phyloP scores from a whole-genome alignment of 2,888 invertebrate genomes.

The Idaea dimidiata region DNA sequence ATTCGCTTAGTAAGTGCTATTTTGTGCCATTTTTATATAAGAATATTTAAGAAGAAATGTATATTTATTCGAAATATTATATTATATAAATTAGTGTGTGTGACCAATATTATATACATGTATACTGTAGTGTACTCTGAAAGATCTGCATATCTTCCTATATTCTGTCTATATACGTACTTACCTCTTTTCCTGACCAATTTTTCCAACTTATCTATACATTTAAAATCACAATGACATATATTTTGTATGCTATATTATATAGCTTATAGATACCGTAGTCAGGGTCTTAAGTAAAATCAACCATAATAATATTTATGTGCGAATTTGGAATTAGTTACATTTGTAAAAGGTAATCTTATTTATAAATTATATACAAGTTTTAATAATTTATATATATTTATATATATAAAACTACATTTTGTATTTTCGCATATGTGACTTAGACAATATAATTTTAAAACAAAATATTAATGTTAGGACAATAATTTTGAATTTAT shows the following conservation, averaged over 20 bases:
- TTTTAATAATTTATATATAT: conserved; percentile 13
- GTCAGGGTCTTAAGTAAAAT: conserved; percentile 4
- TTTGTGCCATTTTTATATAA: conserved; percentile 26
- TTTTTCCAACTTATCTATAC: conserved; percentile 20
- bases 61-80: conserved; percentile 4
- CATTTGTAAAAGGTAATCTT: conserved; percentile 13
- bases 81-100: background rate
- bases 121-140: conserved; percentile 50
- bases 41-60: conserved; percentile 8
- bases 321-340: conserved; percentile 6
- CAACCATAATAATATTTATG: background rate
- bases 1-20: conserved; percentile 34
- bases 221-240: conserved; percentile 13
- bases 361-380: conserved; percentile 17
- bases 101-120: conserved; percentile 27
- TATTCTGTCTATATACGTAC: conserved; percentile 31
- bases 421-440: conserved; percentile 51
- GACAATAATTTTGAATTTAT: conserved; percentile 11
- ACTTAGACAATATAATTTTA: conserved; percentile 70
- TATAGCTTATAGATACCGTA: background rate
- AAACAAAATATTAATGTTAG: background rate
- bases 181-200: conserved; percentile 37
- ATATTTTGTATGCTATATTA: conserved; percentile 16
- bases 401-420: no score
- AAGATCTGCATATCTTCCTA: conserved; percentile 42